Conservation (phyloP, 2,888 invertebrate genomes). For the Synanthedon myopaeformis region DNA sequence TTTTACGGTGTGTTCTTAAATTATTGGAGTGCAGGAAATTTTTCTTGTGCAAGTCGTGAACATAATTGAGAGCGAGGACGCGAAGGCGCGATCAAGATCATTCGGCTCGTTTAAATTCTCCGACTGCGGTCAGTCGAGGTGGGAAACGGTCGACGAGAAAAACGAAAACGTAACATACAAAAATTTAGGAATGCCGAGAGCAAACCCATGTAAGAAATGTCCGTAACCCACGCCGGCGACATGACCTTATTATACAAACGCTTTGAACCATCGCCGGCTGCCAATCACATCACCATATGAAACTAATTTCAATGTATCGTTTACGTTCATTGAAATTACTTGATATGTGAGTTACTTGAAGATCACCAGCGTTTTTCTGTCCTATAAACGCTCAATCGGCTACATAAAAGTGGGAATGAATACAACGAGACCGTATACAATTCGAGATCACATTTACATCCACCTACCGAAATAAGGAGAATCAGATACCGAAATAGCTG, state of each 20-base stretch:
- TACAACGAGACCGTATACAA: conserved; percentile 20
- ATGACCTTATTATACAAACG: conserved; percentile 50
- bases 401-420: background rate
- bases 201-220: conserved; percentile 59
- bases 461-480: conserved; percentile 28
- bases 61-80: conserved; percentile 21
- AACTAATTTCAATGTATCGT: conserved; percentile 19
- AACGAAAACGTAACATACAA: conserved; percentile 35
- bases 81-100: conserved; percentile 42
- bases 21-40: conserved; percentile 25
- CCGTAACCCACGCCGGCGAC: conserved; percentile 40
- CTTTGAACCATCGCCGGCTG: conserved; percentile 38
- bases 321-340: background rate
- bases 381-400: background rate
- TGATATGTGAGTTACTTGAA: no score
- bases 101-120: conserved; percentile 55
- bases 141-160: conserved; percentile 50
- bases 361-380: background rate
- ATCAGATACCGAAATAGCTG: conserved; percentile 35
- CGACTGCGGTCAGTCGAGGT: conserved; percentile 34
- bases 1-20: conserved; percentile 19
- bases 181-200: conserved; percentile 44
- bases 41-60: conserved; percentile 31
- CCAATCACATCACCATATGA: conserved; percentile 42
- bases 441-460: conserved; percentile 15